Base-by-base conservation (phyloP, 2,888 invertebrate species). In the Axea sp. region DNA sequence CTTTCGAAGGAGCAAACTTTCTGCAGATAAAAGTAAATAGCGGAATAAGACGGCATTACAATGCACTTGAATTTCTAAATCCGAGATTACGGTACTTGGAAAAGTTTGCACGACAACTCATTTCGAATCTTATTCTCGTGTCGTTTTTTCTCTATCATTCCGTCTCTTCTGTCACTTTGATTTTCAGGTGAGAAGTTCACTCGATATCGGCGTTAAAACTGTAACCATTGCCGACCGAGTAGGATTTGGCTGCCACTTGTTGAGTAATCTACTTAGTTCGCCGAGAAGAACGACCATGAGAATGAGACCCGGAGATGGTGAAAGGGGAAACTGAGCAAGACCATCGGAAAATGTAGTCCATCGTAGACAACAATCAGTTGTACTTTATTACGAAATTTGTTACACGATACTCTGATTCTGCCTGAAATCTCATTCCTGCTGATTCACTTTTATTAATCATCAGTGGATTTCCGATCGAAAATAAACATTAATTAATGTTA, bases 231-330 rank as follows among this genome's bases (percentile, higher is more conserved):
- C 76, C 78, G 78, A 78, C 80, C 78, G 81, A 78, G 79, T 72
- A 80, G 82, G 83, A 85, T 85, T 83, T 82, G 80, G 81, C 81
- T 82, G 80, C 85, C 86, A 86, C 86, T 86, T 86, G 85, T 86
- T 86, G 86, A 86, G 85, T 85, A 86, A 86, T 86, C 85, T 86
- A 82, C 84, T 86, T 86, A 84, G 82, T 81, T 81, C 77, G 75
- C 76, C 75, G 71, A 80, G 81, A 82, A 81, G 82, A 82, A 80
- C 79, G 78, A 75, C 77, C 73, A 65, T 59, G 65, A 72, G 72
- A 59, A 72, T 64, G 64, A 64, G 47, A 39, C 39, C 28, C 17
- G 30, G 45, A 28, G 43, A 64, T 64, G 41, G 35, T 17, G 65
- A 51, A 60, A 53, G 19, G 59, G 53, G 53, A 51, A 57, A 12